Evolutionary conservation across 2,113 vertebrate species (phyloP), one percentile per base, ranked within the genome.

Genomic region (Tychaedon coryphoeus): DNA sequence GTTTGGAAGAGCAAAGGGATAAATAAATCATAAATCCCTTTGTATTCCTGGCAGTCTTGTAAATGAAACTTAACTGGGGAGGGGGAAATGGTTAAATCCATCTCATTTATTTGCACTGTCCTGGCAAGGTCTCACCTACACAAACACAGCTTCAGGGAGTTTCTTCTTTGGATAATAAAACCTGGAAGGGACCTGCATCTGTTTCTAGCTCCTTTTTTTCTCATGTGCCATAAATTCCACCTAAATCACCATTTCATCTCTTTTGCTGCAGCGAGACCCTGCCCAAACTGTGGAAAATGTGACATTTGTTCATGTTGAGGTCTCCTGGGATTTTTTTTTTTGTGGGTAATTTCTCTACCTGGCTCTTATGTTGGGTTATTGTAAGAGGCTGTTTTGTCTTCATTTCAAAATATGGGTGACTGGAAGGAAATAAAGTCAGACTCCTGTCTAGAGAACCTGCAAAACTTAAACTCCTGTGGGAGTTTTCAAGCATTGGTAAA

Each of bases 251-350:
- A 10, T 47, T 47, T 74, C 12, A 12, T 26, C 34, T 2, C 40
- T 22, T 33, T 66, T 62, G n/a, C 28, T 58, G 2, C 31, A 24
- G n/a, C 4, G 2, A 81, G 13, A 45, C 5, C 8, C 45, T 5
- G 1, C 26, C 12, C 26, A n/a, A 25, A 16, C 26, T 24, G 1
- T 2, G 34, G 18, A 3, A 43, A 66, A 60, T 7, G 1, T 1
- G 38, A 56, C 22, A 11, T 25, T 73, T 36, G 6, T 5, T 74
- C 42, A 1, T 2, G 1, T 6, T 8, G 22, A 73, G 12, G 6
- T 8, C 2, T 42, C 16, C 13, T 9, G 26, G 40, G 13, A 5
- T 40, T 48, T 33, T 70, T 40, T 50, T 36, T 70, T 65, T 19
- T 2, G 1, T 9, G 54, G 31, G 10, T 40, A 1, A 15, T 56